Evolutionary conservation across 92 coral and sea anemone species (phyloP).

Genomic region (Actinostola sp.): DNA sequence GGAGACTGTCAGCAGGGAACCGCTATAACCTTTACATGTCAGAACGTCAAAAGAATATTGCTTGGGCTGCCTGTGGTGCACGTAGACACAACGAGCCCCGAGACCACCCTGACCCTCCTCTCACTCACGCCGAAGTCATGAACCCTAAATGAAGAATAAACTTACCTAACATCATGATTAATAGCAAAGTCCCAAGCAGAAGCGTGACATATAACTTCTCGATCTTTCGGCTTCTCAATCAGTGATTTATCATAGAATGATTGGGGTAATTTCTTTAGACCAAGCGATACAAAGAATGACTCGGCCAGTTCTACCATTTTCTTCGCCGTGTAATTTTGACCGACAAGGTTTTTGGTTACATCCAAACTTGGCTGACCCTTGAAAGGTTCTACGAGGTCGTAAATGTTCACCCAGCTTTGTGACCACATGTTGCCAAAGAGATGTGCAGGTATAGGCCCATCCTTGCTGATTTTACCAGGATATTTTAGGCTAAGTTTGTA

Average conservation of each 20-base stretch:
- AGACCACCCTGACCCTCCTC: neutral
- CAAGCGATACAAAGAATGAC: slow-evolving; percentile 82
- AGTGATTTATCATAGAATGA: slow-evolving; percentile 73
- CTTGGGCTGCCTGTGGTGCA: no score
- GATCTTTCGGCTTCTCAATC: slow-evolving; percentile 74
- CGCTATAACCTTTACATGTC: no score
- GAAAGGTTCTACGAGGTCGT: slow-evolving; percentile 73
- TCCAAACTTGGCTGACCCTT: slow-evolving; percentile 59
- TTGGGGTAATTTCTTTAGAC: slow-evolving; percentile 60
- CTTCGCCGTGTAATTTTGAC: slow-evolving; percentile 43
- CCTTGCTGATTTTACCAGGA: slow-evolving; percentile 37
- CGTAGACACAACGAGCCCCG: neutral
- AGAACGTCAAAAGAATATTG: no score
- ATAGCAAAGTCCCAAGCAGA: slow-evolving; percentile 86
- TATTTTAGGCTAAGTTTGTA: slow-evolving; percentile 64
- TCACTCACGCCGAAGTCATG: neutral
- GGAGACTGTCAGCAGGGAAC: no score
- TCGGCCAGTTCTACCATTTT: slow-evolving; percentile 77
- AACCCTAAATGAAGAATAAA: neutral
- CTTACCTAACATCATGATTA: slow-evolving; percentile 75
- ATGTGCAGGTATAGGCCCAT: slow-evolving; percentile 89
- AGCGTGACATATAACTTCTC: slow-evolving; percentile 83
- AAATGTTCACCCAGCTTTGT: slow-evolving; percentile 84
- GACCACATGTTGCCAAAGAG: slow-evolving; percentile 97
- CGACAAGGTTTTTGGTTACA: slow-evolving; percentile 62